Base-by-base conservation (phyloP, 2,797 vertebrate species). In the Florisuga fusca region DNA sequence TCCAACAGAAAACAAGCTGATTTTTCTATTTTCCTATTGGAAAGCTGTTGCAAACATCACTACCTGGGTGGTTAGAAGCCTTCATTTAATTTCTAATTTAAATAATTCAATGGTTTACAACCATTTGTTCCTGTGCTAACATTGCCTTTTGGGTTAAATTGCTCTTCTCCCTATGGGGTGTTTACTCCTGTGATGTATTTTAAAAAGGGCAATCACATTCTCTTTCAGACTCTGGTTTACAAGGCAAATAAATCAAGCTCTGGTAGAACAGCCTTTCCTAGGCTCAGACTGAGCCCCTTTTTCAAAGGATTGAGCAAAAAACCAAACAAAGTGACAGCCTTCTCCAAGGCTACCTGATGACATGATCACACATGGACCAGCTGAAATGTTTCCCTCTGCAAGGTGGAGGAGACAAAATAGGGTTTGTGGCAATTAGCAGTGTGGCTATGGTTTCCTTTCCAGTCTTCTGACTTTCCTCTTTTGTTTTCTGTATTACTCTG, bases 71-170 rank as follows among this genome's bases (percentile, higher is more conserved):
- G 75, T 87, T 71, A 68, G 81, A 85, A 92, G 77, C 68, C 54
- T 74, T 85, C 78, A 31, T 80, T 85, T 93, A 77, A 93, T 92
- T 95, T 75, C 89, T 64, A 29, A 87, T 68, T 64, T 95, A 85
- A 95, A 95, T 92, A 94, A 96, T 94, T 94, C 93, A 92, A 64
- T 54, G 58, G 84, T 91, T 95, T 92, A 87, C 51, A 87, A 84
- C 68, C 72, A 83, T 89, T 93, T 95, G 84, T 63, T 96, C 87
- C 75, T 87, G 75, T 74, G 72, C 78, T 95, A 95, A 94, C 75
- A 64, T 77, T 87, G 78, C 81, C 81, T 94, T 95, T 96, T 89
- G 87, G 78, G 75, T 93, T 94, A 84, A 82, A 95, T 18, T 72
- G 86, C 80, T 93, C 81, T 95, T 90, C 81, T 89, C 93, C 86